Percentiles rank a stretch among this genome's conserved stretches.
phyloP scores from a whole-genome alignment of 2,113 vertebrate species.

The Oplegnathus fasciatus region DNA sequence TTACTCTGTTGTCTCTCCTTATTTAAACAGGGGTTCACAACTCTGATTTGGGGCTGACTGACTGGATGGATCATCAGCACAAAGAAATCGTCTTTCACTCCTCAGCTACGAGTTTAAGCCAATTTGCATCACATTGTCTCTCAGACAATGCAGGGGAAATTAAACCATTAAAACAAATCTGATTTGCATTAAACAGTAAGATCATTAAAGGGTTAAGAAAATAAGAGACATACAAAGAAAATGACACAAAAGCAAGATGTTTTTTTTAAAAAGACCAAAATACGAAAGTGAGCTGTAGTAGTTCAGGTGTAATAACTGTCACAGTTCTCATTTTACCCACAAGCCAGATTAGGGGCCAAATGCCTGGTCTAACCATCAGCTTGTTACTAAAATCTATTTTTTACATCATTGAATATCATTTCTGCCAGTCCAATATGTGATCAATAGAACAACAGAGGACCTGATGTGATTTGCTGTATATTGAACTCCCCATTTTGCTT shows the following conservation, averaged over 20 bases:
- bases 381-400: constrained; percentile 6
- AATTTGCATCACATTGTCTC: constrained; percentile 18
- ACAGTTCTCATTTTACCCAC: background rate
- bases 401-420: constrained; percentile 27
- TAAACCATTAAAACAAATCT: constrained; percentile 35
- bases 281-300: background rate
- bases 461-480: constrained; percentile 17
- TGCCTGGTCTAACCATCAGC: background rate
- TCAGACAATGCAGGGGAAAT: constrained; percentile 46
- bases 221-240: background rate
- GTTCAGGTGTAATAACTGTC: background rate
- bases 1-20: constrained; percentile 6
- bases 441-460: constrained; percentile 32
- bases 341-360: background rate
- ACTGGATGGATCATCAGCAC: constrained; percentile 13
- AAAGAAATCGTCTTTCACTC: constrained; percentile 12
- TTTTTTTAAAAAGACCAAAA: background rate
- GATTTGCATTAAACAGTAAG: constrained; percentile 2
- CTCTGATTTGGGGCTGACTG: constrained; percentile 18
- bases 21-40: constrained; percentile 30
- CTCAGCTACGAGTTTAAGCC: constrained; percentile 28
- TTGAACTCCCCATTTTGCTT: constrained; percentile 20
- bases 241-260: background rate
- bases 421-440: constrained; percentile 19
- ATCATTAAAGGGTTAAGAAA: background rate